These are phyloP conservation scores for Agrotis exclamationis DNA, from an alignment of 2,888 invertebrate genomes.

Conservation along the genomic window DNA sequence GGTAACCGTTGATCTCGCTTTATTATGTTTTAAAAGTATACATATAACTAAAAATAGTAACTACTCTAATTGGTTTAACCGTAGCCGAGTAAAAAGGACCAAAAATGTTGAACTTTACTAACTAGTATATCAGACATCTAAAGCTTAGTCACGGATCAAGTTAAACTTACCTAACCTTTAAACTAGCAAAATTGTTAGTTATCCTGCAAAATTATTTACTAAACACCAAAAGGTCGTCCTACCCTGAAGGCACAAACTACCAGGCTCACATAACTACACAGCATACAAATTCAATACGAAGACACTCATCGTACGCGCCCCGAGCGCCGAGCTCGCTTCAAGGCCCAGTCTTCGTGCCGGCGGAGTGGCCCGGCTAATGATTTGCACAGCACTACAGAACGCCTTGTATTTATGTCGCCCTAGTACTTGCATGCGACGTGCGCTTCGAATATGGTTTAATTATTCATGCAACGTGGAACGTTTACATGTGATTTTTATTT, in stretches of 20 bases:
- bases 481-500: slow-evolving; percentile 47
- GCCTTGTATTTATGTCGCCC: slow-evolving; percentile 60
- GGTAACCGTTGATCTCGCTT: no score
- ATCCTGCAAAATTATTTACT: slow-evolving; percentile 10
- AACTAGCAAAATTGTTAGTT: slow-evolving; percentile 13
- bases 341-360: slow-evolving; percentile 57
- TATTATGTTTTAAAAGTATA: no score
- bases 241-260: slow-evolving; percentile 23
- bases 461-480: slow-evolving; percentile 54
- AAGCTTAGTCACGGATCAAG: slow-evolving; percentile 6
- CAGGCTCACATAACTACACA: slow-evolving; percentile 49
- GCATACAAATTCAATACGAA: slow-evolving; percentile 60
- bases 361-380: slow-evolving; percentile 71
- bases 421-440: slow-evolving; percentile 49
- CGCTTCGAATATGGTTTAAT: slow-evolving; percentile 62
- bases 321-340: slow-evolving; percentile 68
- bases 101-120: background rate
- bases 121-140: background rate
- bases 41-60: no score
- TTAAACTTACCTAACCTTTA: slow-evolving; percentile 1
- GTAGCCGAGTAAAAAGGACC: no score
- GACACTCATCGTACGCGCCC: slow-evolving; percentile 54
- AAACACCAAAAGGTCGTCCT: slow-evolving; percentile 24
- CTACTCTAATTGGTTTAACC: no score
- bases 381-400: slow-evolving; percentile 70